Evolutionary conservation across 2,797 vertebrate genomes (phyloP).

Genomic region (Pampus argenteus): DNA sequence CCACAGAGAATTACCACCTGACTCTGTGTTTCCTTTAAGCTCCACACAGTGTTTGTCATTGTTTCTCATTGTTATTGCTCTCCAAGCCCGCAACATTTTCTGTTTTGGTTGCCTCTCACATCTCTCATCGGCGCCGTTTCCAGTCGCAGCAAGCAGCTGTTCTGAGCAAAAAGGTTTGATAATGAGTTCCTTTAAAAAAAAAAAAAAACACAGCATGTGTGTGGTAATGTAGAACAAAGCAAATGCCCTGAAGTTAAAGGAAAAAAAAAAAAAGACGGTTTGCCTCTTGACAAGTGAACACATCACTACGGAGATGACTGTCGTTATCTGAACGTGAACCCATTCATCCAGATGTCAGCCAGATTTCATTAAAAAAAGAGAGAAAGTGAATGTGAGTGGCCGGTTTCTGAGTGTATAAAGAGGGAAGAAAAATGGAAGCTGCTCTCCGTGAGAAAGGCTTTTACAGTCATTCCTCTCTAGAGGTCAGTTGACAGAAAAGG

Average conservation of each 20-base stretch:
- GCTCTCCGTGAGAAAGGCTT: slow-evolving; percentile 13
- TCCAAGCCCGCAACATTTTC: too few relatives aligned
- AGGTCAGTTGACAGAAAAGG: slow-evolving; percentile 21
- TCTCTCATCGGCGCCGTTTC: too few relatives aligned
- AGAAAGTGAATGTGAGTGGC: not conserved
- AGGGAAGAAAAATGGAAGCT: slow-evolving; percentile 19
- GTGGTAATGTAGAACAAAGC: not conserved
- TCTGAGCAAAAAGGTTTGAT: not conserved
- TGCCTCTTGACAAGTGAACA: slow-evolving; percentile 20
- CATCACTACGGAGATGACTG: slow-evolving; percentile 44
- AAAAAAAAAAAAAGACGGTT: slow-evolving; percentile 1
- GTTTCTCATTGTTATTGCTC: not conserved
- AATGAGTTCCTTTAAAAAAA: not conserved
- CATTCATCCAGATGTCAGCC: slow-evolving; percentile 22
- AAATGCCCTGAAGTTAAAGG: slow-evolving; percentile 4
- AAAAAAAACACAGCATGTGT: slow-evolving; percentile 4
- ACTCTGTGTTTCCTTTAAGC: not conserved
- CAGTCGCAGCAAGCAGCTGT: too few relatives aligned
- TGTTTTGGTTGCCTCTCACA: too few relatives aligned
- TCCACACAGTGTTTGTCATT: too few relatives aligned
- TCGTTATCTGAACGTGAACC: slow-evolving; percentile 35
- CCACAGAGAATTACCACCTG: not conserved
- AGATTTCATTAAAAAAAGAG: slow-evolving; percentile 50
- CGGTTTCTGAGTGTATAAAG: not conserved
- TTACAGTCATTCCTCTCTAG: slow-evolving; percentile 16